Evolutionary conservation across 2,888 invertebrate species (phyloP).

Genomic region (Meloe dianella): DNA sequence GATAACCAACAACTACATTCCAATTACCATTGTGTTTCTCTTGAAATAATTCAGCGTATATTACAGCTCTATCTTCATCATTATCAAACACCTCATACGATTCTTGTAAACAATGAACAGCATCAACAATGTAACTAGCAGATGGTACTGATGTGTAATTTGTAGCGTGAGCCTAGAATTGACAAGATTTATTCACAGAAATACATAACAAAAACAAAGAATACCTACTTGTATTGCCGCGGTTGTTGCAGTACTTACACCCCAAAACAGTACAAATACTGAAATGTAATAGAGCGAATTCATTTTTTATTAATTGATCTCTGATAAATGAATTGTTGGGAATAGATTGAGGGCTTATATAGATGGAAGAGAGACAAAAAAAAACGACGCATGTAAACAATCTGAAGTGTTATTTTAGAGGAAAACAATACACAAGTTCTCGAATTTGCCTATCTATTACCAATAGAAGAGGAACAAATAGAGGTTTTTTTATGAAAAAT

Average conservation of each 20-base stretch:
- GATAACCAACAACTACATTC: constrained; percentile 29
- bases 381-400: neutral
- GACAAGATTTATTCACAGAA: neutral
- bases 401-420: neutral
- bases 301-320: neutral
- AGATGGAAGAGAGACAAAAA: neutral
- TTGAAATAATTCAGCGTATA: constrained; percentile 23
- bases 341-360: neutral
- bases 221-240: neutral
- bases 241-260: neutral
- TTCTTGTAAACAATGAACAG: constrained; percentile 29
- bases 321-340: neutral
- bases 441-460: neutral
- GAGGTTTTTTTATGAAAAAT: neutral
- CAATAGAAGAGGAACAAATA: neutral
- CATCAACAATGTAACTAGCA: constrained; percentile 24
- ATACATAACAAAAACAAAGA: neutral
- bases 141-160: constrained; percentile 26
- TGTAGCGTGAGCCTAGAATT: constrained; percentile 29
- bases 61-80: constrained; percentile 15
- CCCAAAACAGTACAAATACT: neutral
- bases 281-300: neutral
- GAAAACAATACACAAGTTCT: neutral
- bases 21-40: constrained; percentile 27
- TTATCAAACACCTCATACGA: constrained; percentile 23